Base-by-base conservation (phyloP, 1,140 invertebrate species). In the Amyelois transitella region DNA sequence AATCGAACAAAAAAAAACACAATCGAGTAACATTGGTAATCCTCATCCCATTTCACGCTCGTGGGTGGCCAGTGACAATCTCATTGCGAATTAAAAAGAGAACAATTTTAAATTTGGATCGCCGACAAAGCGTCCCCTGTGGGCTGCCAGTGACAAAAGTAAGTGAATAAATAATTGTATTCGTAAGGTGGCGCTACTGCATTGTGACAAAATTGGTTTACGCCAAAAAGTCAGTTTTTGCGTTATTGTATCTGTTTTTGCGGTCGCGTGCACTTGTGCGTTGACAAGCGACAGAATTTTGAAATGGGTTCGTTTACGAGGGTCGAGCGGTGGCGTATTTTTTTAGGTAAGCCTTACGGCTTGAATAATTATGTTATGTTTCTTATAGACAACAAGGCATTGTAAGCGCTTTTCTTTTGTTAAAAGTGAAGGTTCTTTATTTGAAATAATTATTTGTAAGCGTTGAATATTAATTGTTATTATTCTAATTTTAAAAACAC, bases 181-280 rank as follows among this genome's bases (percentile, higher is more conserved):
- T 75, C 69, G 67, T 73, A 19, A 67, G 72, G 74, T 84, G 82
- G 82, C 82, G 82, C 82, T 86, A 80, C 75, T 53, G 60, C 69
- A 70, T 75, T 77, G 73, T 77, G 45, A 60, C 62, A 52, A 63
- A 71, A 66, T 62, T 55, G 61, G 52, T 58, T 62, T 14, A 43
- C 38, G 38, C 12, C 63, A 74, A 63, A 76, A 81, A 77, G 77
- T 81, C 78, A 78, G 64, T 81, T 80, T 82, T 79, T 77, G 60
- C 49, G 52, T 17, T 24, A 5, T 24, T 24, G 8, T 24, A n/a
- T n/a, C n/a, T n/a, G n/a, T 18, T 49, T 51, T 51, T 53, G 38
- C 28, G 45, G 18, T 21, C 18, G n/a, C n/a, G n/a, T n/a, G n/a
- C 43, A 59, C 53, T 45, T 58, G 55, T 57, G 45, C 28, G 62